Base-by-base conservation (phyloP, 2,113 vertebrate genomes). In the Gobiocypris rarus region DNA sequence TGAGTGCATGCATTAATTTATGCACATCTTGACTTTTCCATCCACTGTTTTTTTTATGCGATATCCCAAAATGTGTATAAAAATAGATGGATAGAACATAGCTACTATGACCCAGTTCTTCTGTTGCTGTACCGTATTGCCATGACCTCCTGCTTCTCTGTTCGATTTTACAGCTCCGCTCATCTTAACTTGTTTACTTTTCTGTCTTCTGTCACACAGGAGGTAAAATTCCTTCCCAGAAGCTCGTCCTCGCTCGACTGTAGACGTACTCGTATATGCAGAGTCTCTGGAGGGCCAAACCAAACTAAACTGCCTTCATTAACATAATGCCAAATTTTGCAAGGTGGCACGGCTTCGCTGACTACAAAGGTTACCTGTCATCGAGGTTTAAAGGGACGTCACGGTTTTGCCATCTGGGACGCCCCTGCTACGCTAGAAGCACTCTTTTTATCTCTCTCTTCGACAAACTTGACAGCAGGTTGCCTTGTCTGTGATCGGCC, bases 181-280 rank as follows among this genome's bases (percentile, higher is more conserved):
- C 52, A 54, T 54, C 50, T 85, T 43, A 58, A 17, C 41, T 75
- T 76, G 19, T 80, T 75, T 50, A 26, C 75, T 70, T 73, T 69
- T 71, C 45, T 85, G 24, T n/a, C 76, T 52, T 86, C 56, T 69
- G 19, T 88, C 71, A 9, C 75, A 31, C 87, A 95, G 94, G 93
- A 87, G 94, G 94, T 81, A 93, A 89, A 75, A 89, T 93, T 45
- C 88, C 93, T 6, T 88, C 89, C 82, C 93, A 89, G 86, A 94
- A 93, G 78, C 76, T 91, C 3, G 81, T 86, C 31, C 54, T 69
- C 3, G 92, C 94, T 82, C 93, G 91, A 34, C 92, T 95, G 45
- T 95, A 86, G 91, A 38, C 79, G 22, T 63, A 59, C 10, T 80
- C 41, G 14, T 61, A 19, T 54, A 71, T 43, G 1, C 19, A 15